Conservation (phyloP, 2,888 invertebrate genomes). For the Serripes groenlandicus region DNA sequence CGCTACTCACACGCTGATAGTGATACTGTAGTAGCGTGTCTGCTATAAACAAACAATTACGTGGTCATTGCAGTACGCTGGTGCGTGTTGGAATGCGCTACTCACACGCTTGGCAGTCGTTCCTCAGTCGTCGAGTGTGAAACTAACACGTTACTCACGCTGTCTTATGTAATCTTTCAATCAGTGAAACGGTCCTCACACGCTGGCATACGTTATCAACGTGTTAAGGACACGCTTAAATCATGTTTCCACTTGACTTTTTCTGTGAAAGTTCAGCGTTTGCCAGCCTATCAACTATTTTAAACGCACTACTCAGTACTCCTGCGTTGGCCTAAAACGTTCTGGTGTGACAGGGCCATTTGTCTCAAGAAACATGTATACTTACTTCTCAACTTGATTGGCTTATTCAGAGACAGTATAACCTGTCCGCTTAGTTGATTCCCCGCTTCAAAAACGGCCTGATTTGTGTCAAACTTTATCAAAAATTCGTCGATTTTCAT, state of each 20-base stretch:
- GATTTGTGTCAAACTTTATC: constrained; percentile 74
- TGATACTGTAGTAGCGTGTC: no score
- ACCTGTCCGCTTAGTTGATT: constrained; percentile 71
- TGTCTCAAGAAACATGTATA: not conserved
- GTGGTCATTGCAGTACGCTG: no score
- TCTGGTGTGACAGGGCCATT: not conserved
- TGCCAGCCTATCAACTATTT: not conserved
- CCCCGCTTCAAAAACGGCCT: constrained; percentile 75
- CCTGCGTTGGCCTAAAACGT: not conserved
- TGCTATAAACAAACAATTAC: no score
- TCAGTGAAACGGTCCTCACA: no score
- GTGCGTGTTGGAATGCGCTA: no score
- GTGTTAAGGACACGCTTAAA: not conserved
- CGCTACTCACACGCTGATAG: no score
- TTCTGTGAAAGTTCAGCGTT: not conserved
- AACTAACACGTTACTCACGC: no score
- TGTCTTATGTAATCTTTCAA: no score
- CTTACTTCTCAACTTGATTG: constrained; percentile 80
- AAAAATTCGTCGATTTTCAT: constrained; percentile 78
- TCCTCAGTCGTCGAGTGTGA: no score
- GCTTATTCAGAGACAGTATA: constrained; percentile 68
- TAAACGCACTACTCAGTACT: not conserved
- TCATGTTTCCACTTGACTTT: not conserved
- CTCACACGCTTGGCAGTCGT: no score
- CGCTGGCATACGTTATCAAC: not conserved